Percentiles rank a stretch among this genome's conserved stretches.
These are phyloP conservation scores for Brachyhypopomus occidentalis DNA, from an alignment of 2,113 vertebrate genomes.

Conservation along the genomic window DNA sequence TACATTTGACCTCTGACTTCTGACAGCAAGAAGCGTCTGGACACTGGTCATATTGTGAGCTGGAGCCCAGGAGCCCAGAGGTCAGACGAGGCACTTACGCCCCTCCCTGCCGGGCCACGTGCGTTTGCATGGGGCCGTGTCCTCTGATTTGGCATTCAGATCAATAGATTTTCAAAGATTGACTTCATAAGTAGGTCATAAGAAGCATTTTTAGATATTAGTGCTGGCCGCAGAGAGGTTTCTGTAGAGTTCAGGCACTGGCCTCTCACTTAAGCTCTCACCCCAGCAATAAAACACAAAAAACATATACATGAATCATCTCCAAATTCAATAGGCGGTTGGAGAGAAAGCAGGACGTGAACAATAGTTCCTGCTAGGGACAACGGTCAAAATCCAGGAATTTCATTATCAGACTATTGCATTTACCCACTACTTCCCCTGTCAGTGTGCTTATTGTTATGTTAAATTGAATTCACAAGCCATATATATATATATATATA, in stretches of 20 bases:
- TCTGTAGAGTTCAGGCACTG: constrained; percentile 65
- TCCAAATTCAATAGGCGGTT: constrained; percentile 19
- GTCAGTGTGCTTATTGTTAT: constrained; percentile 12
- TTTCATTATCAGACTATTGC: not conserved
- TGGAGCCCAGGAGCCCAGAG: constrained; percentile 75
- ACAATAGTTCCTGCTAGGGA: constrained; percentile 15
- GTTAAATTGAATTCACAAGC: not conserved
- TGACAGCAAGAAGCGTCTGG: constrained; percentile 78
- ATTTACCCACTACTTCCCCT: not conserved
- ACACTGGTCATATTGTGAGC: constrained; percentile 74
- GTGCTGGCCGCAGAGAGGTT: constrained; percentile 58
- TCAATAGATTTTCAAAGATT: constrained; percentile 68
- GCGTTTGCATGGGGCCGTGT: constrained; percentile 57
- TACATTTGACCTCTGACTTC: constrained; percentile 75
- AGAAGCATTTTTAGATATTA: constrained; percentile 72
- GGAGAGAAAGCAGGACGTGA: constrained; percentile 17
- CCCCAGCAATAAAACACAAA: constrained; percentile 49
- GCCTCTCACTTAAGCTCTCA: constrained; percentile 54
- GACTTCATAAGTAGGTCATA: constrained; percentile 75
- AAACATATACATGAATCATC: constrained; percentile 52
- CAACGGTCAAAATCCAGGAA: constrained; percentile 22
- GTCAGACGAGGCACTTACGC: constrained; percentile 75
- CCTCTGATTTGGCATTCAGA: constrained; percentile 60
- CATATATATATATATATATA: not conserved
- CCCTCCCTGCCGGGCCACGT: constrained; percentile 19